Evolutionary conservation across 2,797 vertebrate species (phyloP), one percentile per base, ranked within the genome.

Genomic region (Aeoliscus strigatus): DNA sequence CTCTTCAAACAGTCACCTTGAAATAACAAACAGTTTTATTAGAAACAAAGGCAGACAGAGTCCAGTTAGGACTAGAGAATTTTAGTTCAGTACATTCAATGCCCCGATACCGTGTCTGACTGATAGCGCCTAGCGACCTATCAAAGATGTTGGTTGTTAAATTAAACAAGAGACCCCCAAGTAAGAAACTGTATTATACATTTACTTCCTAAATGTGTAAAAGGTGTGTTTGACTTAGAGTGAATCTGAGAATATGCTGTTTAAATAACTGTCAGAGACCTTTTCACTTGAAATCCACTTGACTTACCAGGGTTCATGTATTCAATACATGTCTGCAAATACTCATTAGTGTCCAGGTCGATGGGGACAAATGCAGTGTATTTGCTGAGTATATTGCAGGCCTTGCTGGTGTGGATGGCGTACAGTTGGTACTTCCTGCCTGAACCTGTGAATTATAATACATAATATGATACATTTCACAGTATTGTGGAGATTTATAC

Each of bases 381-480:
- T 77, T 94, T 98, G 90, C 95, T 97, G 70, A 94, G 89, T 60
- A 98, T 49, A 1, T 93, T 97, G 60, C 93, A 97, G 55, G 93
- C 89, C 52, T 92, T 97, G 87, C 96, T 98, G 73, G 92, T 92
- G 67, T 96, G 92, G 50, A 94, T 85, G 0, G 93, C 91, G 0
- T 81, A 95, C 23, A 89, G 49, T 57, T 94, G 93, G 81, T 94
- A 94, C 43, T 90, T 83, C 47, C 90, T 87, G 13, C 91, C 89
- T 0, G 87, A 91, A 7, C 94, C 95, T 97, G 82, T n/a, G n/a
- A 73, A 57, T 64, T 10, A 51, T 4, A 0, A 1, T 7, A 13
- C 33, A 7, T 5, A n/a, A n/a, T n/a, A n/a, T n/a, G n/a, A n/a
- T n/a, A n/a, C n/a, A n/a, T n/a, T n/a, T n/a, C n/a, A n/a, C n/a